phyloP scores from a whole-genome alignment of 1,140 invertebrate genomes.

The Episyrphus balteatus region DNA sequence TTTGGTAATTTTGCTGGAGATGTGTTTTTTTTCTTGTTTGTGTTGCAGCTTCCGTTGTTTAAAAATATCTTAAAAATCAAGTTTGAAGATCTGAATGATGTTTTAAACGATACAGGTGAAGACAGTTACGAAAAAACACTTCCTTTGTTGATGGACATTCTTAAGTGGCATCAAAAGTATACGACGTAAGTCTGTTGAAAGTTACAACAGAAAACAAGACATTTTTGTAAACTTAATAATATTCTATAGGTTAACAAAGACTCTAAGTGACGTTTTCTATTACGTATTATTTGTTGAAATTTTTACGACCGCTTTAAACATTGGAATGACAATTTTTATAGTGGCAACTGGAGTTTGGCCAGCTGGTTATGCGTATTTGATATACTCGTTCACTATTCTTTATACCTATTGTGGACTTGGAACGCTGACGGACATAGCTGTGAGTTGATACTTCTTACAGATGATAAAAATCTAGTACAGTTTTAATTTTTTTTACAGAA shows the following conservation, averaged over 20 bases:
- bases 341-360: neutral
- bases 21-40: neutral
- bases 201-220: neutral
- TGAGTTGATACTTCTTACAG: neutral
- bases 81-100: neutral
- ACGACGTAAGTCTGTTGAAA: neutral
- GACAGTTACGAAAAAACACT: neutral
- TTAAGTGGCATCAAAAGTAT: neutral
- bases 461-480: neutral
- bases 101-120: neutral
- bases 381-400: neutral
- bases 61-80: neutral
- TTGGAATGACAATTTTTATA: neutral
- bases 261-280: neutral
- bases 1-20: neutral
- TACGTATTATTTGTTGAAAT: neutral
- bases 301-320: too few relatives aligned
- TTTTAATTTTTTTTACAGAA: neutral
- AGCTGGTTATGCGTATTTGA: neutral
- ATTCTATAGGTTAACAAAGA: neutral
- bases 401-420: neutral
- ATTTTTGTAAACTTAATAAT: too few relatives aligned
- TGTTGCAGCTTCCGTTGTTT: neutral
- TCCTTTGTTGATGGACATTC: neutral
- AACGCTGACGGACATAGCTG: neutral